Conservation (phyloP, 2,797 vertebrate species). For the Sebastes kiyomatsui region DNA sequence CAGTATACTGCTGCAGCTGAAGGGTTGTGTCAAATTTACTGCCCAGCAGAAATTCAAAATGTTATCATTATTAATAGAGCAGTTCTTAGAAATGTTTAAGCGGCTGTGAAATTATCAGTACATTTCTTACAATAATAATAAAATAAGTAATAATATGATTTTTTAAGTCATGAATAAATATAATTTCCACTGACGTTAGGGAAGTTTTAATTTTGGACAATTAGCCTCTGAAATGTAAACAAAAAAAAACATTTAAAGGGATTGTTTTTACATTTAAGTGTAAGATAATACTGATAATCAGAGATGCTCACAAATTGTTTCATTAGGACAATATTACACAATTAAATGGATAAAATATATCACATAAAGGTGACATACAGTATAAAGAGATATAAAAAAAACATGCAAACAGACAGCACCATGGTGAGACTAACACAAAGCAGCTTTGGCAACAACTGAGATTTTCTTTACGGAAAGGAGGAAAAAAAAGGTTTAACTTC, state of each 20-base stretch:
- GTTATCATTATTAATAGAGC: slow-evolving; percentile 71
- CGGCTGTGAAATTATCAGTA: slow-evolving; percentile 59
- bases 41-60: slow-evolving; percentile 95
- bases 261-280: slow-evolving; percentile 39
- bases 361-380: slow-evolving; percentile 67
- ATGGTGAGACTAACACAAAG: slow-evolving; percentile 69
- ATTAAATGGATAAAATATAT: slow-evolving; percentile 70
- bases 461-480: slow-evolving; percentile 57
- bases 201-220: slow-evolving; percentile 25
- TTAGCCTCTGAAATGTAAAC: slow-evolving; percentile 16
- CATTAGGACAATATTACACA: slow-evolving; percentile 59
- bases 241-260: slow-evolving; percentile 7
- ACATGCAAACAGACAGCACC: slow-evolving; percentile 75
- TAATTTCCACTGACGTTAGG: slow-evolving; percentile 43
- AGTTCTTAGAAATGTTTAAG: slow-evolving; percentile 77
- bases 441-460: slow-evolving; percentile 69
- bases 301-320: slow-evolving; percentile 72
- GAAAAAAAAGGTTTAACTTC: slow-evolving; percentile 56
- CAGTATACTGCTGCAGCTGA: slow-evolving; percentile 87
- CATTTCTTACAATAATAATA: slow-evolving; percentile 40
- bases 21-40: slow-evolving; percentile 95
- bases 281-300: slow-evolving; percentile 53
- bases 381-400: slow-evolving; percentile 69
- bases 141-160: slow-evolving; percentile 43
- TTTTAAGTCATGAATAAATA: slow-evolving; percentile 75